Conservation (phyloP, 2,888 invertebrate species). For the Eupeodes luniger region DNA sequence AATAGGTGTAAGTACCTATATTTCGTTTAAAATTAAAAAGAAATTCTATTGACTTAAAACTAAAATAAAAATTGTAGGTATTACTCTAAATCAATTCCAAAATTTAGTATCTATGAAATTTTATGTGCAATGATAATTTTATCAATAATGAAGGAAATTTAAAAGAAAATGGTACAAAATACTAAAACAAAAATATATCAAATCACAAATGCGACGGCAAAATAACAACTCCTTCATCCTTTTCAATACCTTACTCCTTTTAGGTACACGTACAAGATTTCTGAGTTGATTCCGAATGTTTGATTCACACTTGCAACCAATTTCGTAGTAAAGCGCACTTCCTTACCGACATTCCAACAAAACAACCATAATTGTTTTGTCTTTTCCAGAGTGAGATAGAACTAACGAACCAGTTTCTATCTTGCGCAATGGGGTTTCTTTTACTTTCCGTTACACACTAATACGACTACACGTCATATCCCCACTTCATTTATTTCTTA, state of each 20-base stretch:
- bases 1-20: too few relatives aligned
- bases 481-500: slow-evolving; percentile 13
- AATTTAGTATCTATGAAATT: too few relatives aligned
- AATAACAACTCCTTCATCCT: not conserved
- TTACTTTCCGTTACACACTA: not conserved
- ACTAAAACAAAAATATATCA: too few relatives aligned
- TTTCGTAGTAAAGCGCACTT: not conserved
- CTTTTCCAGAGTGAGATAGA: slow-evolving; percentile 35
- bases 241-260: slow-evolving; percentile 1
- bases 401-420: not conserved
- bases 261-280: not conserved
- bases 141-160: too few relatives aligned
- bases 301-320: slow-evolving; percentile 12
- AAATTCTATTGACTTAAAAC: too few relatives aligned
- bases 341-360: slow-evolving; percentile 43
- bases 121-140: too few relatives aligned
- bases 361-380: not conserved
- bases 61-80: too few relatives aligned
- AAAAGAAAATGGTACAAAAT: too few relatives aligned
- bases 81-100: too few relatives aligned
- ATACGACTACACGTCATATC: not conserved
- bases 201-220: slow-evolving; percentile 8
- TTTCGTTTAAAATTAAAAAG: too few relatives aligned
- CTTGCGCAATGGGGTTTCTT: slow-evolving; percentile 11
- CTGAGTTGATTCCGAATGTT: not conserved